Percentiles rank a stretch among this genome's conserved stretches.
These are phyloP conservation scores for Akabosia matsudoensis DNA, from an alignment of 1,140 invertebrate species.

Conservation along the genomic window DNA sequence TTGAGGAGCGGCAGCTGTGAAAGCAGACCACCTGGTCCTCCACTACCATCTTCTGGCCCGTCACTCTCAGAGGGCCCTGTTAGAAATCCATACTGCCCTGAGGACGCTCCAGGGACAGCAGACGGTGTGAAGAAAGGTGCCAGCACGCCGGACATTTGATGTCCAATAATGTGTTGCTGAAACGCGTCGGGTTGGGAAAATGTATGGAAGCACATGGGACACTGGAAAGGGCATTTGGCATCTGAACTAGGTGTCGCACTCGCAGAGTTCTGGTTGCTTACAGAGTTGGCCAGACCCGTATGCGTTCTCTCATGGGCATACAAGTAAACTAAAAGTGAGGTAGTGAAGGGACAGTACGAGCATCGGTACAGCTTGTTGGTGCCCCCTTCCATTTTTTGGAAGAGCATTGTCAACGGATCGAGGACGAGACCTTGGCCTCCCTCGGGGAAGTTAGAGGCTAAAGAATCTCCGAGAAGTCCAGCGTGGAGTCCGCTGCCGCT, in stretches of 20 bases:
- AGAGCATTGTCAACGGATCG: constrained; percentile 42
- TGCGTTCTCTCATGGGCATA: constrained; percentile 87
- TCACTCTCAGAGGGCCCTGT: not conserved
- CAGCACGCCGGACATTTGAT: constrained; percentile 59
- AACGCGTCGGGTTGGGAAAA: constrained; percentile 59
- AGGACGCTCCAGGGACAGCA: not conserved
- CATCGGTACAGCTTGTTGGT: constrained; percentile 75
- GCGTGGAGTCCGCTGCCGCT: not conserved
- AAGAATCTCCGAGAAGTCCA: constrained; percentile 7
- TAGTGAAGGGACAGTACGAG: constrained; percentile 83
- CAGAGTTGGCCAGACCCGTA: constrained; percentile 51
- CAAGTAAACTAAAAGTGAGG: constrained; percentile 78
- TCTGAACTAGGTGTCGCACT: constrained; percentile 41
- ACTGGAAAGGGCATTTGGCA: constrained; percentile 52
- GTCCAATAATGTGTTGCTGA: constrained; percentile 61
- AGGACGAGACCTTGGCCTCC: constrained; percentile 20
- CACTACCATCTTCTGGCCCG: not conserved
- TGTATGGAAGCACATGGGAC: constrained; percentile 60
- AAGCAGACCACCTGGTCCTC: not conserved
- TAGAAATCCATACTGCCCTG: constrained; percentile 5
- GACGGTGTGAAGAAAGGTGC: constrained; percentile 45
- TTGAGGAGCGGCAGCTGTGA: constrained; percentile 31
- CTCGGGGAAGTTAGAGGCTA: constrained; percentile 31
- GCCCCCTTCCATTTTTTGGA: constrained; percentile 46
- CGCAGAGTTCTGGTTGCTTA: constrained; percentile 19